Evolutionary conservation across 1,140 invertebrate species (phyloP).

Genomic region (Heliothis virescens): DNA sequence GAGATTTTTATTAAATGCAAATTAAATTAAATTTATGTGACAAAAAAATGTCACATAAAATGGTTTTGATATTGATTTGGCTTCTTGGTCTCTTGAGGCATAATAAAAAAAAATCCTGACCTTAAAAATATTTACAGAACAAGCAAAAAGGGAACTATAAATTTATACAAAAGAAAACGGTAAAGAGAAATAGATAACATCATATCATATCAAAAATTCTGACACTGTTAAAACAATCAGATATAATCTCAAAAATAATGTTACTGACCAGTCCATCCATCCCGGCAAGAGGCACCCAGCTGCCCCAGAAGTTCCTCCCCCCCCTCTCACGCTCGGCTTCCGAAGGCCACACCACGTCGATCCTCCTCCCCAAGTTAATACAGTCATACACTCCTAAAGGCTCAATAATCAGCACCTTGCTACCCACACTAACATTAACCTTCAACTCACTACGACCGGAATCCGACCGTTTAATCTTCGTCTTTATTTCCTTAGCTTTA

Average conservation of each 20-base stretch:
- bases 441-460: conserved; percentile 86
- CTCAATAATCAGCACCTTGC: conserved; percentile 87
- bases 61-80: too few relatives aligned
- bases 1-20: background rate
- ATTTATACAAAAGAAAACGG: too few relatives aligned
- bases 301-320: conserved; percentile 94
- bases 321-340: conserved; percentile 94
- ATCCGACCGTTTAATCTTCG: conserved; percentile 82
- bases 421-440: conserved; percentile 80
- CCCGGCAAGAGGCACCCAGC: conserved; percentile 95
- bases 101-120: too few relatives aligned
- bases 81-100: too few relatives aligned
- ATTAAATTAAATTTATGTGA: too few relatives aligned
- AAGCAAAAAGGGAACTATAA: too few relatives aligned
- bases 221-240: too few relatives aligned
- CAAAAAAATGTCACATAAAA: too few relatives aligned
- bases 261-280: conserved; percentile 95
- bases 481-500: conserved; percentile 77
- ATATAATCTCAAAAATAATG: too few relatives aligned
- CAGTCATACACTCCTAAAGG: conserved; percentile 92
- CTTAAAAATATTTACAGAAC: too few relatives aligned
- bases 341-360: conserved; percentile 97
- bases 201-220: too few relatives aligned
- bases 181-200: too few relatives aligned
- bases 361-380: conserved; percentile 94